Conservation (phyloP, 2,888 invertebrate species). For the Ryuthela nishihirai region DNA sequence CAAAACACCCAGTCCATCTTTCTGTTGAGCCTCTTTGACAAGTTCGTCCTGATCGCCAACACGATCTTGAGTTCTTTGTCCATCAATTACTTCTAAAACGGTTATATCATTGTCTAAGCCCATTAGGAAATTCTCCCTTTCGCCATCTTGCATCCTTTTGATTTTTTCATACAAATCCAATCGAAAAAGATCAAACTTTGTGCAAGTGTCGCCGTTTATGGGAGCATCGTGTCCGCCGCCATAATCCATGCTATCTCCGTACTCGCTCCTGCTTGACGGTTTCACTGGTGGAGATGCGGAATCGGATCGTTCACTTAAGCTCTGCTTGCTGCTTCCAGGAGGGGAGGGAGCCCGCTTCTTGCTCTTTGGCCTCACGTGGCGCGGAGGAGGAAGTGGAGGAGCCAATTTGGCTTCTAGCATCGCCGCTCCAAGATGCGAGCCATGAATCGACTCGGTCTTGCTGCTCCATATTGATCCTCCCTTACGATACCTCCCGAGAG, state of each 20-base stretch:
- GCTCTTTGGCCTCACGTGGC: conserved; percentile 12
- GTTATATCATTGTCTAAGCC: conserved; percentile 8
- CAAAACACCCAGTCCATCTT: too few relatives aligned
- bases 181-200: conserved; percentile 34
- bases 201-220: conserved; percentile 7
- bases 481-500: conserved; percentile 7
- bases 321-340: conserved; percentile 5
- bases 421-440: conserved; percentile 32
- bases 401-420: conserved; percentile 31
- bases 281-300: conserved; percentile 6
- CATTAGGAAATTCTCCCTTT: not conserved
- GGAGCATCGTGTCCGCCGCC: not conserved
- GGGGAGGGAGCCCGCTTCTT: conserved; percentile 33
- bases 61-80: not conserved
- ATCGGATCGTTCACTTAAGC: not conserved
- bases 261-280: conserved; percentile 13
- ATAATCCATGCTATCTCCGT: conserved; percentile 2
- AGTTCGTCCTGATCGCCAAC: not conserved
- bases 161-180: conserved; percentile 37
- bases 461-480: not conserved
- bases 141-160: conserved; percentile 7
- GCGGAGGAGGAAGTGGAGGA: conserved; percentile 29
- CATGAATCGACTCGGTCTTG: conserved; percentile 30
- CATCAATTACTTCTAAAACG: conserved; percentile 12
- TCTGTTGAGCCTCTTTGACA: not conserved